A percentile compares a stretch with the other conserved stretches of the same genome.
Evolutionary conservation across 2,797 vertebrate genomes (phyloP).

Genomic region (Gymnoscopelus braueri): DNA sequence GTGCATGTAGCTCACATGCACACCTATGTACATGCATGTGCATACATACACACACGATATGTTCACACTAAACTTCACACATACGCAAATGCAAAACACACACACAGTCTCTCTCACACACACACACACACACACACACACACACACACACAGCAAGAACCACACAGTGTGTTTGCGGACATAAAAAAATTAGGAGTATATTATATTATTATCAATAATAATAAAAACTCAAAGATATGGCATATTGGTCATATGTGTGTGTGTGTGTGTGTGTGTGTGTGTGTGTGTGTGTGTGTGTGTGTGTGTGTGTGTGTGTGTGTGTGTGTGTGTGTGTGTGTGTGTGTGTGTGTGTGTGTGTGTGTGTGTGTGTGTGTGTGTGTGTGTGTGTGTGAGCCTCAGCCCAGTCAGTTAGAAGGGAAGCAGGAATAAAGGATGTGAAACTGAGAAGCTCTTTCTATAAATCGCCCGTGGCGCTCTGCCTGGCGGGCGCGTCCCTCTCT

Average conservation of each 20-base stretch:
- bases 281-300: no score
- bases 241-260: no score
- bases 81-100: slow-evolving; percentile 33
- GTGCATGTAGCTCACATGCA: not conserved
- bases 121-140: not conserved
- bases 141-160: not conserved
- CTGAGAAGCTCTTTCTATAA: slow-evolving; percentile 74
- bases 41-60: slow-evolving; percentile 9
- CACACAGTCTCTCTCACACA: slow-evolving; percentile 7
- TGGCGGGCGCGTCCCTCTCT: slow-evolving; percentile 53
- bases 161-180: slow-evolving; percentile 19
- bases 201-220: not conserved
- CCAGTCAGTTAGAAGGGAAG: slow-evolving; percentile 74
- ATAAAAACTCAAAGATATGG: no score
- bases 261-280: no score
- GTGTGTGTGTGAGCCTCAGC: slow-evolving; percentile 33
- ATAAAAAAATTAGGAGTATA: not conserved
- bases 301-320: no score
- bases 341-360: no score
- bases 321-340: no score
- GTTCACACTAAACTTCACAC: slow-evolving; percentile 14
- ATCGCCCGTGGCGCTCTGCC: slow-evolving; percentile 77
- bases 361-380: no score
- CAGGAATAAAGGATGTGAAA: slow-evolving; percentile 78
- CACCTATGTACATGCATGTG: no score